Conservation (phyloP, 2,113 vertebrate species). For the Galeopterus variegatus region DNA sequence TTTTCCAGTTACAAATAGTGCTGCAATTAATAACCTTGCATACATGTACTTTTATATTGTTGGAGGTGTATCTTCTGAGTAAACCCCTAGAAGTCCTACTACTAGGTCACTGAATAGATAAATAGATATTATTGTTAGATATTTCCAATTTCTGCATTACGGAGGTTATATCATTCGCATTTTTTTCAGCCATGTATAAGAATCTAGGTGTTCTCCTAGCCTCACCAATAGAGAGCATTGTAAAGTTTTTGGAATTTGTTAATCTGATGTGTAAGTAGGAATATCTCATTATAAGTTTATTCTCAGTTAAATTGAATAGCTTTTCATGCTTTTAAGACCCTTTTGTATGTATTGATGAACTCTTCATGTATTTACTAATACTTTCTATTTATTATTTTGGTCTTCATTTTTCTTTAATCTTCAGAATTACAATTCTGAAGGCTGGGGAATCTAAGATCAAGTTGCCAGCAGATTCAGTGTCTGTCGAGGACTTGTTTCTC, state of each 20-base stretch:
- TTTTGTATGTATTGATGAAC: too few species aligned
- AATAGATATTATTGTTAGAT: background rate
- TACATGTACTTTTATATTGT: background rate
- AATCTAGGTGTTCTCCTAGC: too few species aligned
- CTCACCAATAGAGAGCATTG: background rate
- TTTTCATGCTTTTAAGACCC: background rate
- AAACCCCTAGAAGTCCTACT: background rate
- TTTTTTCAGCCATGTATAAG: background rate
- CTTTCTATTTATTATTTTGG: background rate
- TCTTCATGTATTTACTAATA: background rate
- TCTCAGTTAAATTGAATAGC: background rate
- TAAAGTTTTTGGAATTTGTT: background rate
- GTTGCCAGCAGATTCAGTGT: too few species aligned
- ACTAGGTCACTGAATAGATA: background rate
- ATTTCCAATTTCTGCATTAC: background rate
- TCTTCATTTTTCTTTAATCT: background rate
- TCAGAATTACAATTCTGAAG: background rate
- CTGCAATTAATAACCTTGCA: background rate
- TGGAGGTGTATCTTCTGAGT: background rate
- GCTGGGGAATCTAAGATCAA: too few species aligned
- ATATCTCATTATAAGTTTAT: background rate
- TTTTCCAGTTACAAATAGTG: background rate
- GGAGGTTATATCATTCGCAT: background rate
- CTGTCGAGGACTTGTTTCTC: too few species aligned
- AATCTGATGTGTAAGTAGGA: background rate